phyloP scores from a whole-genome alignment of 30 jellyfish, hydroid and myxozoan genomes.

The Aurelia sp. region DNA sequence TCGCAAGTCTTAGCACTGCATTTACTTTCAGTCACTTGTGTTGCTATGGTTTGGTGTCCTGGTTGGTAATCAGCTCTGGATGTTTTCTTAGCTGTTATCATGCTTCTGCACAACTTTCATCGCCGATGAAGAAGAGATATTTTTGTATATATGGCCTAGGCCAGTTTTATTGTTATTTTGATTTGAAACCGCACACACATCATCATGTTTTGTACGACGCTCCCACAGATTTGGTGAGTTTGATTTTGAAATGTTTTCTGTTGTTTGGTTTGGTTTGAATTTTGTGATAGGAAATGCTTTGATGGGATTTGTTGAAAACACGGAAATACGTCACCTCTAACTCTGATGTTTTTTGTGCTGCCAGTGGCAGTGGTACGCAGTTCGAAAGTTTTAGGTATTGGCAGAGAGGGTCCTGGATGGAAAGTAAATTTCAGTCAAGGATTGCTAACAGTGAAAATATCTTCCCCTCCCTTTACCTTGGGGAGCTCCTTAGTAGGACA shows the following conservation, averaged over 20 bases:
- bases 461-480: too few relatives aligned
- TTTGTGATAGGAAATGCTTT: too few relatives aligned
- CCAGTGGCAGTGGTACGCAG: too few relatives aligned
- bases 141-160: not conserved
- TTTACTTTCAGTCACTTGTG: slow-evolving; percentile 1
- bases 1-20: not conserved
- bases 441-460: too few relatives aligned
- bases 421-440: too few relatives aligned
- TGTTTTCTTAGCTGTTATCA: slow-evolving; percentile 5
- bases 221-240: slow-evolving; percentile 63
- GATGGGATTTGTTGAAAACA: too few relatives aligned
- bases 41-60: slow-evolving; percentile 24
- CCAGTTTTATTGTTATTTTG: not conserved
- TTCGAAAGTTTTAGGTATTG: too few relatives aligned
- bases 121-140: not conserved
- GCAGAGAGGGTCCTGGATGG: too few relatives aligned
- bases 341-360: too few relatives aligned
- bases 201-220: slow-evolving; percentile 58
- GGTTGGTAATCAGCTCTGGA: not conserved
- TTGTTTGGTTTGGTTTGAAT: too few relatives aligned
- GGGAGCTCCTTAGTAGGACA: too few relatives aligned
- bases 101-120: not conserved
- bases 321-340: too few relatives aligned
- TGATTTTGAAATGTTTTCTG: not conserved
- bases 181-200: not conserved